A percentile compares a stretch with the other conserved stretches of the same genome.
phyloP scores from a whole-genome alignment of 2,888 invertebrate species.

The Sarcophaga caerulescens region DNA sequence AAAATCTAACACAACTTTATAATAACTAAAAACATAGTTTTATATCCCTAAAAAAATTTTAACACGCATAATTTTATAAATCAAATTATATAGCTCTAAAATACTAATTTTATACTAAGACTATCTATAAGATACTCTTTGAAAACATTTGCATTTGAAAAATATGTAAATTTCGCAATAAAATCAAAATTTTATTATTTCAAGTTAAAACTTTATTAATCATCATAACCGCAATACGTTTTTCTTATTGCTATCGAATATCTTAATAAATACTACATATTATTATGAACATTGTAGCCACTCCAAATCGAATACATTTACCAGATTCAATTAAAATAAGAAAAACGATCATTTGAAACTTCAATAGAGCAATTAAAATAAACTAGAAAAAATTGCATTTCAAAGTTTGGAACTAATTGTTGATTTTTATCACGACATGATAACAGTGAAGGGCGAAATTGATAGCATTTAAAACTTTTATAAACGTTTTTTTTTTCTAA shows the following conservation, averaged over 20 bases:
- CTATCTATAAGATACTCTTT: too few species aligned
- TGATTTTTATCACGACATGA: constrained; percentile 9
- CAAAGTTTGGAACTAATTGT: constrained; percentile 30
- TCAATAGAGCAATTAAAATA: neutral
- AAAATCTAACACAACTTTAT: neutral
- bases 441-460: constrained; percentile 36
- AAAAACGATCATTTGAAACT: neutral
- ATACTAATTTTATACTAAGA: too few species aligned
- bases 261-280: neutral
- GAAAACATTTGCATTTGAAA: neutral
- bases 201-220: constrained; percentile 6
- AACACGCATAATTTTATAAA: too few species aligned
- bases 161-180: too few species aligned
- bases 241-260: neutral
- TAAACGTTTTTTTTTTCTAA: too few species aligned
- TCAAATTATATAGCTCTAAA: too few species aligned
- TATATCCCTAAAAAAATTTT: too few species aligned
- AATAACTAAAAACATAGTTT: neutral
- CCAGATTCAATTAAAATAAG: neutral
- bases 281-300: neutral
- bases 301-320: neutral
- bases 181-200: too few species aligned
- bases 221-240: constrained; percentile 27
- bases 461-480: too few species aligned
- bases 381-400: neutral